Percentiles rank a stretch among this genome's conserved stretches.
These are phyloP conservation scores for Engystomops pustulosus DNA, from an alignment of 2,113 vertebrate species.

Conservation along the genomic window DNA sequence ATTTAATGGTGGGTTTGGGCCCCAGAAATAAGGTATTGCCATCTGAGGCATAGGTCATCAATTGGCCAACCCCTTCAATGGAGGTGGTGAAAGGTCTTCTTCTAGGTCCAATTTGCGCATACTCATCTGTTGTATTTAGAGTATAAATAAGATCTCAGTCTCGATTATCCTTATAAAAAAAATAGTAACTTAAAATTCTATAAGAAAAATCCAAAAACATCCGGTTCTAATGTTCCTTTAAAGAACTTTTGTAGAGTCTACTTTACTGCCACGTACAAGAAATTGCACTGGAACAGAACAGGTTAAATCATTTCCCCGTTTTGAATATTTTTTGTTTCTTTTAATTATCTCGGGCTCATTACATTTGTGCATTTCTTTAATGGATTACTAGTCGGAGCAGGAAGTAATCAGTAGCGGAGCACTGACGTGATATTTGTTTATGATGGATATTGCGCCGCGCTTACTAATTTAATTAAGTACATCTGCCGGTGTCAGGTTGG, in stretches of 20 bases:
- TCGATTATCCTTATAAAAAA: no score
- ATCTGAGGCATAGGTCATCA: no score
- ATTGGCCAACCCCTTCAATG: no score
- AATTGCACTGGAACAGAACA: not conserved
- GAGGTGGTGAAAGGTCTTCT: no score
- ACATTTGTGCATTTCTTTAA: slow-evolving; percentile 22
- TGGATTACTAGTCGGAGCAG: not conserved
- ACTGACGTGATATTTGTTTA: not conserved
- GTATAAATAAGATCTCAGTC: no score
- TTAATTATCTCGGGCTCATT: slow-evolving; percentile 21
- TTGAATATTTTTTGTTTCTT: not conserved
- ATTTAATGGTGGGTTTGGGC: no score
- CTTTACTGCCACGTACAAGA: not conserved
- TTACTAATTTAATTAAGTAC: not conserved
- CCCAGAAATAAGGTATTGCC: no score
- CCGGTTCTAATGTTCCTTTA: not conserved
- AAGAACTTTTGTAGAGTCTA: not conserved
- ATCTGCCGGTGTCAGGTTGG: not conserved
- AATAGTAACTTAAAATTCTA: no score
- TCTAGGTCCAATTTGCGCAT: no score
- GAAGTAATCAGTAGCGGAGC: not conserved
- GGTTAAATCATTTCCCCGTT: not conserved
- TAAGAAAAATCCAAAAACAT: not conserved
- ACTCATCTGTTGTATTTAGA: no score
- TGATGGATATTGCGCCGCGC: not conserved